A percentile compares a stretch with the other conserved stretches of the same genome.
These are phyloP conservation scores for Takifugu rubripes DNA, from an alignment of 2,797 vertebrate species.

Conservation along the genomic window DNA sequence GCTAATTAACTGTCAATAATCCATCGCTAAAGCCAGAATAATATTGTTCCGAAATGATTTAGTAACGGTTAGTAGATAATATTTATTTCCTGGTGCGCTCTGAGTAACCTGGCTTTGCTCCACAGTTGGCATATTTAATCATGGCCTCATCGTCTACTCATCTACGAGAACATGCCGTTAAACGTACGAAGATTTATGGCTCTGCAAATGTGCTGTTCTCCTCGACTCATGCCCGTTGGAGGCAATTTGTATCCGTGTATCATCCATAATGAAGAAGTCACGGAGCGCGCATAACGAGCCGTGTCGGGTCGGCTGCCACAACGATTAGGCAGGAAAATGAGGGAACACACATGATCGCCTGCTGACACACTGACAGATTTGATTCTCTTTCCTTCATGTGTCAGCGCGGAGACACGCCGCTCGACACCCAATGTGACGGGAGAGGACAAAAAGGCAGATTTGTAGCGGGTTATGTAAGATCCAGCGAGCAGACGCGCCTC, in stretches of 20 bases:
- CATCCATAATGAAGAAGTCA: conserved; percentile 8
- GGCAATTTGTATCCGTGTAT: conserved; percentile 5
- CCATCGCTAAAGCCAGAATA: too few relatives aligned
- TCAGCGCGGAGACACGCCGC: neutral
- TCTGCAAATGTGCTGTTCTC: conserved; percentile 6
- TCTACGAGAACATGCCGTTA: neutral
- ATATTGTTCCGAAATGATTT: too few relatives aligned
- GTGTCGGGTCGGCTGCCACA: neutral
- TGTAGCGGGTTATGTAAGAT: conserved; percentile 41
- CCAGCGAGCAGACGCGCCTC: too few relatives aligned
- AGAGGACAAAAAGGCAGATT: neutral
- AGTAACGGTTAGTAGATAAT: too few relatives aligned
- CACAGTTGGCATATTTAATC: too few relatives aligned
- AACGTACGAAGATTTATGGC: conserved; percentile 1
- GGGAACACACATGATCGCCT: neutral
- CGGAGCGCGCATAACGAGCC: neutral
- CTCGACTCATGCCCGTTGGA: conserved; percentile 2
- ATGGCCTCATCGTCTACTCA: neutral
- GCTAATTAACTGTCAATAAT: too few relatives aligned
- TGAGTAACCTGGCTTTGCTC: too few relatives aligned
- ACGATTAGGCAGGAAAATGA: conserved; percentile 1
- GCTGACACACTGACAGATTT: neutral
- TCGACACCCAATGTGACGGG: neutral
- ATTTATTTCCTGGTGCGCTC: too few relatives aligned
- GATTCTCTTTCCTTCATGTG: conserved; percentile 2